Evolutionary conservation across 2,888 invertebrate genomes (phyloP), one percentile per base, ranked within the genome.

Genomic region (Gastracanthus pulcherrimus): DNA sequence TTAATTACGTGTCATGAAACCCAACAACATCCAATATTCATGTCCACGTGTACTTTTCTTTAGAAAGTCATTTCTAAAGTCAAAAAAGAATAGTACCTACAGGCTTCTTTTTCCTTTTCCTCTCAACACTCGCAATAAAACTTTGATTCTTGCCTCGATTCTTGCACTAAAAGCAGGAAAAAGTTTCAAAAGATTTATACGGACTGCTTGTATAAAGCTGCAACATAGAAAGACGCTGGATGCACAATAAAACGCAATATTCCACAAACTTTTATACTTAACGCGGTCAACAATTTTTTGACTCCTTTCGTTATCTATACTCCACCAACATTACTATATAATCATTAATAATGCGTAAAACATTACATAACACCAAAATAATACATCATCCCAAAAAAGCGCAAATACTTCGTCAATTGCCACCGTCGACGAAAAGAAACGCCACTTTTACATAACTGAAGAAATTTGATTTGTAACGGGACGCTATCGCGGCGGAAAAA

Each of bases 391-490:
- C 13, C 31, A 1, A 29, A 60, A 31, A 34, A 34, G 55, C 29
- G 6, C 7, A 64, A 16, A n/a, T 19, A 9, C 19, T 11, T 16
- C 36, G 64, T n/a, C n/a, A n/a, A n/a, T n/a, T n/a, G n/a, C n/a
- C n/a, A n/a, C n/a, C n/a, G n/a, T n/a, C n/a, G n/a, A n/a, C 9
- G n/a, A 16, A 36, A 64, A 31, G 9, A 36, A 16, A 36, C 11
- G 1, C 64, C 9, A 13, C 23, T 3, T 16, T 64, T 64, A n/a
- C 31, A 36, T 36, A 62, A 64, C 19, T 19, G 64, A 31, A 67
- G 67, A 67, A 67, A 67, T 67, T 67, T 67, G 29, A 67, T 67
- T 67, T 67, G 45, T 45, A 67, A 67, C 67, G 31, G 31, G 45
- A 67, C 5, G 23, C 41, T n/a, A n/a, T n/a, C 2, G 23, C 16